Conservation (phyloP, 2,888 invertebrate genomes). For the Tineola bisselliella region DNA sequence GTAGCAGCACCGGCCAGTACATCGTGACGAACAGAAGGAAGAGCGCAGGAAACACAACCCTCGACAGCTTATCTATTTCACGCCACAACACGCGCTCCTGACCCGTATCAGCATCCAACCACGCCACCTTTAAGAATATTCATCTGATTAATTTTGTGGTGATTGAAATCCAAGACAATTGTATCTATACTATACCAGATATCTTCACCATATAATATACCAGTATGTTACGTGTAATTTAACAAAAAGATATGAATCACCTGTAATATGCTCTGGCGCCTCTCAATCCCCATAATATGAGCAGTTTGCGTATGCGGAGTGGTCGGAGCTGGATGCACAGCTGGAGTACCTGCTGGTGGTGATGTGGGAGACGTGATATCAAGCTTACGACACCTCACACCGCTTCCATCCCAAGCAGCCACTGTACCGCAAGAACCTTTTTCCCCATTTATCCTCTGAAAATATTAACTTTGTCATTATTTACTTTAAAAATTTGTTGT, state of each 20-base stretch:
- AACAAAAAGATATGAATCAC: constrained; percentile 27
- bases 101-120: constrained; percentile 74
- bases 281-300: constrained; percentile 50
- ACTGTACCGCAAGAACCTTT: constrained; percentile 74
- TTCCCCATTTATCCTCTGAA: constrained; percentile 72
- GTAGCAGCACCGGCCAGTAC: constrained; percentile 81
- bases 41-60: constrained; percentile 80
- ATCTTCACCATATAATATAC: no score
- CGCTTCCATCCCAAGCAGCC: constrained; percentile 72
- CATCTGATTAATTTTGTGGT: no score
- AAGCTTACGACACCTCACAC: constrained; percentile 70
- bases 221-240: not conserved
- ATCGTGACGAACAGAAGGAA: constrained; percentile 79
- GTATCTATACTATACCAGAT: no score
- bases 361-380: constrained; percentile 58
- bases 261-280: constrained; percentile 63
- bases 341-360: constrained; percentile 44
- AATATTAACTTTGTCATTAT: not conserved
- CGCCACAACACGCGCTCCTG: constrained; percentile 80
- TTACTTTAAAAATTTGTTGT: no score
- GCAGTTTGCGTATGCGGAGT: constrained; percentile 25
- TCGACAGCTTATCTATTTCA: constrained; percentile 80
- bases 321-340: constrained; percentile 44
- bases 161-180: no score
- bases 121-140: constrained; percentile 59